A percentile compares a stretch with the other conserved stretches of the same genome.
Evolutionary conservation across 23 tunicate genomes (phyloP).

Genomic region (Styela clava): DNA sequence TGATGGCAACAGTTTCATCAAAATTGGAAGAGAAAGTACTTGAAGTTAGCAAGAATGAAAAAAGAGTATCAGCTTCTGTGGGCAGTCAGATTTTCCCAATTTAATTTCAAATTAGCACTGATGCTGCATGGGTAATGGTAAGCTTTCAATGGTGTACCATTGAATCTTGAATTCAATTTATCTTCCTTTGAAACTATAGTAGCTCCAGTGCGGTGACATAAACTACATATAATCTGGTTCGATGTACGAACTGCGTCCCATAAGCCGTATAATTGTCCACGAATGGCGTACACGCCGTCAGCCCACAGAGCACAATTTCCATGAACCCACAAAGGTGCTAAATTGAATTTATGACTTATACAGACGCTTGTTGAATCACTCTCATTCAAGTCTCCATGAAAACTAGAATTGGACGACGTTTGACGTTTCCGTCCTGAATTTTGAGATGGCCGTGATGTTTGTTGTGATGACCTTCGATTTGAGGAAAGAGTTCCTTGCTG

Average conservation of each 20-base stretch:
- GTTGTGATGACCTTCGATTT: background rate
- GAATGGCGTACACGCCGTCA: conserved; percentile 39
- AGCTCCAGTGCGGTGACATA: conserved; percentile 26
- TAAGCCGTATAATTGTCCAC: conserved; percentile 41
- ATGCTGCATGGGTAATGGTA: conserved; percentile 21
- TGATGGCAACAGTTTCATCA: no score
- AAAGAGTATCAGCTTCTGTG: no score
- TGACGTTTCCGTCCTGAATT: no score
- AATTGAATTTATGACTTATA: conserved; percentile 38
- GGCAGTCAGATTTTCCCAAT: conserved; percentile 20
- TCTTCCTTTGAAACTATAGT: conserved; percentile 13
- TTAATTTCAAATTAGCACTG: background rate
- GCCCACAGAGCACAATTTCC: conserved; percentile 70
- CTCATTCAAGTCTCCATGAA: background rate
- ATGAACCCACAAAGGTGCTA: conserved; percentile 42
- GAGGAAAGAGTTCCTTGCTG: background rate
- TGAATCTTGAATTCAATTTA: background rate
- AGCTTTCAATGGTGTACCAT: conserved; percentile 7
- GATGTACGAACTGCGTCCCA: conserved; percentile 17
- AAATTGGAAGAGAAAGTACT: no score
- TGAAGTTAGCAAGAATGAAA: no score
- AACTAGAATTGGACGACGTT: background rate
- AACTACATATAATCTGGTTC: background rate
- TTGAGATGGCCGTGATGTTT: background rate
- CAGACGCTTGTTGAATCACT: conserved; percentile 24